Conservation (phyloP, 2,113 vertebrate species). For the Melanostigma gelatinosum region DNA sequence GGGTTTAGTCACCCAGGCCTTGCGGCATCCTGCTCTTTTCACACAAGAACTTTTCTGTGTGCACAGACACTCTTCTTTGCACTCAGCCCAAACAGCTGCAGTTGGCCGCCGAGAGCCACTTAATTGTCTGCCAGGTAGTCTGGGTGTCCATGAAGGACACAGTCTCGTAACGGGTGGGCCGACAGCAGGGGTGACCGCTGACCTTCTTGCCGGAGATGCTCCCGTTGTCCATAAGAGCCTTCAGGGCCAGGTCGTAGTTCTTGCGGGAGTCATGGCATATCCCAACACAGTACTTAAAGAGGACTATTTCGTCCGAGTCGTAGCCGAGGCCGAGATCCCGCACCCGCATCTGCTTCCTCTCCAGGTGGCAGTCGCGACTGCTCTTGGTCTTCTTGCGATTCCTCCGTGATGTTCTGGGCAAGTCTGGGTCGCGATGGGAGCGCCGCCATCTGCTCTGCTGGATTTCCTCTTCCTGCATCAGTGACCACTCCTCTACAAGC, state of each 20-base stretch:
- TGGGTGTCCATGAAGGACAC: constrained; percentile 92
- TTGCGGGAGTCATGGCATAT: constrained; percentile 85
- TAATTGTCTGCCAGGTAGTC: constrained; percentile 89
- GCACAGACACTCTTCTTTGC: background rate
- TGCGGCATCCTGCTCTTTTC: constrained; percentile 2
- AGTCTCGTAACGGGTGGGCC: constrained; percentile 88
- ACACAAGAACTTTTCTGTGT: constrained; percentile 21
- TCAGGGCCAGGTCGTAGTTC: constrained; percentile 89
- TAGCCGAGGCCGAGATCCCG: constrained; percentile 90
- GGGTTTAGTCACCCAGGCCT: constrained; percentile 6
- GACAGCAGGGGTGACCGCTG: constrained; percentile 89
- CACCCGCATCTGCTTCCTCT: constrained; percentile 86
- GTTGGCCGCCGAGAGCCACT: constrained; percentile 88
- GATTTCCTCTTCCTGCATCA: constrained; percentile 69
- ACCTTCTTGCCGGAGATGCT: constrained; percentile 76
- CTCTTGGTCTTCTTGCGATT: constrained; percentile 59
- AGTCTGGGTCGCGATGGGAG: constrained; percentile 38
- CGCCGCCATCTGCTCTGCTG: constrained; percentile 80
- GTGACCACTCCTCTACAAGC: constrained; percentile 48
- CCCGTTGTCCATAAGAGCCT: constrained; percentile 79
- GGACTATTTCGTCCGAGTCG: constrained; percentile 89
- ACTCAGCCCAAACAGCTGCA: constrained; percentile 91
- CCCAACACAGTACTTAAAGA: constrained; percentile 92
- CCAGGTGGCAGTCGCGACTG: constrained; percentile 83
- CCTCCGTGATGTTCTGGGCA: background rate